These are phyloP conservation scores for Pithys albifrons DNA, from an alignment of 2,113 vertebrate species.

Conservation along the genomic window DNA sequence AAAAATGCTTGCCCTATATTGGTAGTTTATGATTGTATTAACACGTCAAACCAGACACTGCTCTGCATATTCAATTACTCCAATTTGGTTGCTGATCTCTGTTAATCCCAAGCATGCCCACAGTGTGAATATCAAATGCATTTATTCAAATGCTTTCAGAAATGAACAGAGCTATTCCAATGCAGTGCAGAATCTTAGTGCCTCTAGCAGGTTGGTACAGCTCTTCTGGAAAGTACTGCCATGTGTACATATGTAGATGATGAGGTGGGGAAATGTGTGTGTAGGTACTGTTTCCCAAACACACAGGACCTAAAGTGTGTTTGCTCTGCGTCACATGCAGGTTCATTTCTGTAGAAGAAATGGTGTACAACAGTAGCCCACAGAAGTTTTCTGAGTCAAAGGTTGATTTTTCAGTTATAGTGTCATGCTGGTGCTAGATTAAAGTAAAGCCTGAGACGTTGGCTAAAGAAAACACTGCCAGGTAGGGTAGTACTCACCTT, in stretches of 20 bases:
- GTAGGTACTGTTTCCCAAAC: neutral
- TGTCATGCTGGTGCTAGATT: rapidly evolving
- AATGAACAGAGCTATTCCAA: neutral
- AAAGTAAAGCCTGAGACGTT: neutral
- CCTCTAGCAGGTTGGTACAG: neutral
- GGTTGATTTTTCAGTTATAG: neutral
- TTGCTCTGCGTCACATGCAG: neutral
- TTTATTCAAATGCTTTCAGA: neutral
- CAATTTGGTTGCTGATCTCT: neutral
- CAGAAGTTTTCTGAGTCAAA: neutral
- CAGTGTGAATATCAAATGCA: neutral
- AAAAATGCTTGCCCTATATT: neutral
- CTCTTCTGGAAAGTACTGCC: neutral
- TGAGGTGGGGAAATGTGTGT: neutral
- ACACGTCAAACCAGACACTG: neutral
- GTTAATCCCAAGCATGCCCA: neutral
- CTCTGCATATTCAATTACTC: neutral
- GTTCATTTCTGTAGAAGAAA: neutral
- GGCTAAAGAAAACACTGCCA: neutral
- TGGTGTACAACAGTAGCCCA: neutral
- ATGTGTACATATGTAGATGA: rapidly evolving
- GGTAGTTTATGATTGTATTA: neutral
- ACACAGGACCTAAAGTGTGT: neutral
- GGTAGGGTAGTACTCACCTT: neutral
- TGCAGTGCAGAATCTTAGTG: neutral